phyloP scores from a whole-genome alignment of 2,888 invertebrate genomes.

The Marasmarcha lunaedactyla region DNA sequence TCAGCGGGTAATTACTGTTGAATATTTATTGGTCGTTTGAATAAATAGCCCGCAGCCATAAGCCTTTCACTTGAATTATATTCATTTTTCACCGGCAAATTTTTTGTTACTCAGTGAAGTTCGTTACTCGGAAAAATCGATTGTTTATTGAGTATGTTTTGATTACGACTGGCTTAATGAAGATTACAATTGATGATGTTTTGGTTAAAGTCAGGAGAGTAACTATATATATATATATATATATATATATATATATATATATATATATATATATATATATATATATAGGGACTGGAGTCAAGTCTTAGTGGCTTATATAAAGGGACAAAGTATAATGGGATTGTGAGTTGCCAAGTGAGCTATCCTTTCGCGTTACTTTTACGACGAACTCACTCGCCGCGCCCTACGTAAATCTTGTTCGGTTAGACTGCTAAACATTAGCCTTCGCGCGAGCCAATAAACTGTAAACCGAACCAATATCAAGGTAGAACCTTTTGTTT shows the following conservation, averaged over 20 bases:
- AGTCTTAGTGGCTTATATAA: too few species aligned
- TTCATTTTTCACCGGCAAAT: slow-evolving; percentile 38
- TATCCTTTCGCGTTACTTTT: slow-evolving; percentile 56
- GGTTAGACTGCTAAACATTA: slow-evolving; percentile 39
- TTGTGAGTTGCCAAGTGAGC: slow-evolving; percentile 19
- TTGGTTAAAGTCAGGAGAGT: background rate
- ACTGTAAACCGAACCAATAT: too few species aligned
- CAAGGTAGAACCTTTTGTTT: slow-evolving; percentile 2
- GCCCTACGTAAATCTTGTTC: slow-evolving; percentile 58
- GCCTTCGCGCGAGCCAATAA: background rate
- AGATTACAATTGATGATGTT: background rate
- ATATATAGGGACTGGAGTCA: too few species aligned
- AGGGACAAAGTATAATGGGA: background rate
- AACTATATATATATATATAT: too few species aligned
- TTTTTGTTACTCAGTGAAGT: slow-evolving; percentile 26
- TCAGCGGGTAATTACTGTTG: slow-evolving; percentile 60
- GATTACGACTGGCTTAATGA: too few species aligned
- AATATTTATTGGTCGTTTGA: slow-evolving; percentile 69
- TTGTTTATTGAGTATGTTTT: slow-evolving; percentile 1
- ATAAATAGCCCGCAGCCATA: slow-evolving; percentile 56
- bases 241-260: too few species aligned
- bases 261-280: too few species aligned
- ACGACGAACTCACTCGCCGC: slow-evolving; percentile 39
- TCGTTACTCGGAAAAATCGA: slow-evolving; percentile 13
- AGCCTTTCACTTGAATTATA: slow-evolving; percentile 55